Evolutionary conservation across 2,113 vertebrate species (phyloP).

Genomic region (Megatriorchis doriae): DNA sequence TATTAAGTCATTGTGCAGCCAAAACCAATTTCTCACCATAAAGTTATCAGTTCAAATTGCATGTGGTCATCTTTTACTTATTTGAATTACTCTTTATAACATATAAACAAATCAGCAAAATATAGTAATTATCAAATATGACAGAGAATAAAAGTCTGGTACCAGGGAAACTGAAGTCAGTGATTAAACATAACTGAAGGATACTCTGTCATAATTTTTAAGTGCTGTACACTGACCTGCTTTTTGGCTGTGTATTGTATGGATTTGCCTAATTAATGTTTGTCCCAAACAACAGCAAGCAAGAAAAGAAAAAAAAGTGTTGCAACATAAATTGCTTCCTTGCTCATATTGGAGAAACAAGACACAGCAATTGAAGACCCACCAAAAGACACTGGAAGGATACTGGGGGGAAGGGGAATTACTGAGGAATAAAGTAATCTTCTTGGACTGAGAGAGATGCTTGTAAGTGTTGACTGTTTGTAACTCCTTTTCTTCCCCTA

Average conservation of each 20-base stretch:
- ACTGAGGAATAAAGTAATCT: neutral
- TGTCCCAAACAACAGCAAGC: neutral
- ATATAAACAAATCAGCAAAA: neutral
- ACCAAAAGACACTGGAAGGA: neutral
- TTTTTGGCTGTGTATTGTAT: neutral
- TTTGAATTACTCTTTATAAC: neutral
- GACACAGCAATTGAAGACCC: neutral
- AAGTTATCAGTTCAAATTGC: neutral
- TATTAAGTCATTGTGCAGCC: neutral
- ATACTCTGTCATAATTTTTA: neutral
- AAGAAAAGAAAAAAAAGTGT: neutral
- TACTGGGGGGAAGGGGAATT: neutral
- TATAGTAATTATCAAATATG: neutral
- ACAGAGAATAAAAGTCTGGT: neutral
- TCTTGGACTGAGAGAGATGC: neutral
- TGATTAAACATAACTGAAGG: neutral
- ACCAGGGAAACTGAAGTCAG: neutral
- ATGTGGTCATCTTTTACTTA: neutral
- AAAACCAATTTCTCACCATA: neutral
- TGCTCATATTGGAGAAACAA: neutral
- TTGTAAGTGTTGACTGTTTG: neutral
- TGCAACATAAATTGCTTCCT: neutral
- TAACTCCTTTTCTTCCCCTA: neutral
- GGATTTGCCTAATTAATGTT: neutral
- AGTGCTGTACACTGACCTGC: neutral